A percentile compares a stretch with the other conserved stretches of the same genome.
phyloP scores from a whole-genome alignment of 1,140 invertebrate genomes.

The Trinorchestia longiramus region DNA sequence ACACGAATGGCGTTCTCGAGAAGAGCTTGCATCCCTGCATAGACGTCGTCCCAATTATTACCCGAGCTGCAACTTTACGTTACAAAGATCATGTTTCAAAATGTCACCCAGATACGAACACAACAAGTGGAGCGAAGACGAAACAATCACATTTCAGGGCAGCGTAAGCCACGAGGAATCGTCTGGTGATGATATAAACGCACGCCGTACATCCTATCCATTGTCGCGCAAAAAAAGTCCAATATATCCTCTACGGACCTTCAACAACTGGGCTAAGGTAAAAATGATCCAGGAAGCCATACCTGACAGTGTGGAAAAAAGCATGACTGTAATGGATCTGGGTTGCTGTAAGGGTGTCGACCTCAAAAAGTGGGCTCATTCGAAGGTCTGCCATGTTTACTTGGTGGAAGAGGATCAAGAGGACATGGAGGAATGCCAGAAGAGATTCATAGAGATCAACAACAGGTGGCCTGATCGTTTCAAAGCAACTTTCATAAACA shows the following conservation, averaged over 20 bases:
- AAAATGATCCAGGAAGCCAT: conserved; percentile 26
- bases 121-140: not conserved
- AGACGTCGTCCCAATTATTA: not conserved
- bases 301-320: not conserved
- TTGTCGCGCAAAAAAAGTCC: not conserved
- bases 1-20: not conserved
- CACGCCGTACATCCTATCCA: not conserved
- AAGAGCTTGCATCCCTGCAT: not conserved
- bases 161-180: not conserved
- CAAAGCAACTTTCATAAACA: conserved; percentile 31
- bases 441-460: conserved; percentile 6
- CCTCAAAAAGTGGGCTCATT: conserved; percentile 32
- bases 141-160: not conserved
- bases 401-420: conserved; percentile 10
- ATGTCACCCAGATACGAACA: not conserved
- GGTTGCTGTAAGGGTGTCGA: not conserved
- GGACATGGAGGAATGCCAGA: conserved; percentile 6
- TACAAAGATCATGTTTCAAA: not conserved
- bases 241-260: not conserved
- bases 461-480: conserved; percentile 28
- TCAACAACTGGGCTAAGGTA: conserved; percentile 43
- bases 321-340: not conserved
- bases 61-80: conserved; percentile 15
- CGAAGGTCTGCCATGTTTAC: not conserved
- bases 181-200: not conserved